Base-by-base conservation (phyloP, 2,888 invertebrate species). In the Belgica antarctica region DNA sequence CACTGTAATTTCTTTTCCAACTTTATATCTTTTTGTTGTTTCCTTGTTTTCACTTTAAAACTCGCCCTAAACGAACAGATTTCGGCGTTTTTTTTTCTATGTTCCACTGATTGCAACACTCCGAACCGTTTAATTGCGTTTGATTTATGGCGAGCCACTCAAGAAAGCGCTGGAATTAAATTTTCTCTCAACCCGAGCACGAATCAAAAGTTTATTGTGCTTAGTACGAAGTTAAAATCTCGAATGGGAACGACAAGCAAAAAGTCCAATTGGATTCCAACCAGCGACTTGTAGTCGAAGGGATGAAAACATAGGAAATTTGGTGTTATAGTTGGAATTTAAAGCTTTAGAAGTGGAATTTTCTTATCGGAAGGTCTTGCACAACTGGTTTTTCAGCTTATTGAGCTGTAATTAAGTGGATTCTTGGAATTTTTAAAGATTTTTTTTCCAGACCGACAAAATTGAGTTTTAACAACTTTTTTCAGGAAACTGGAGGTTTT, bases 251-350 rank as follows among this genome's bases (percentile, higher is more conserved):
- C 15, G 5, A 5, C 41, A 5, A 2, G 12, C 41, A 10, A 2
- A n/a, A 31, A 41, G 15, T 41, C 41, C 41, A 41, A 41, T 41
- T 41, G 41, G 41, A 41, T 15, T 34, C n/a, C n/a, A n/a, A n/a
- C n/a, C n/a, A n/a, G n/a, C n/a, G 34, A 34, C 7, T 12, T 34
- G 34, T 8, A 34, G 34, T 34, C 34, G 34, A 34, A 34, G 34
- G 12, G 7, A 34, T 12, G n/a, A n/a, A n/a, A n/a, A n/a, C n/a
- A n/a, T n/a, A n/a, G n/a, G n/a, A n/a, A n/a, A n/a, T n/a, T n/a
- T n/a, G n/a, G n/a, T n/a, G n/a, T n/a, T n/a, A n/a, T n/a, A n/a
- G n/a, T n/a, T n/a, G n/a, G n/a, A n/a, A n/a, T n/a, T n/a, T n/a
- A n/a, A n/a, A n/a, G n/a, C n/a, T n/a, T n/a, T 31, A 31, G 5